Conservation (phyloP, 2,113 vertebrate species). For the Panthera tigris region DNA sequence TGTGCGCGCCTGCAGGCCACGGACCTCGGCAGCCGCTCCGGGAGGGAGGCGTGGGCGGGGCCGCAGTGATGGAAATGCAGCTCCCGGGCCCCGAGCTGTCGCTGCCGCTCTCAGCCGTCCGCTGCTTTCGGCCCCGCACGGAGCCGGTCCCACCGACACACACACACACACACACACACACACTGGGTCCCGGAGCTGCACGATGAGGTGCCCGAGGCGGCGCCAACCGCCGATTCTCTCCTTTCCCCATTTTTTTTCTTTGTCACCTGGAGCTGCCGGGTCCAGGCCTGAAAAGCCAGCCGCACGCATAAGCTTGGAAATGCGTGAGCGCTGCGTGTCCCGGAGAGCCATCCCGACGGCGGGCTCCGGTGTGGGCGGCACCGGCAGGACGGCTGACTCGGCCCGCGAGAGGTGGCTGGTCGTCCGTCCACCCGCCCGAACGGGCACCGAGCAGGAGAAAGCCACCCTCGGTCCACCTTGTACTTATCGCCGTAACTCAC, state of each 20-base stretch:
- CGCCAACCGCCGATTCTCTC: not conserved
- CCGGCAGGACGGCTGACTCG: not conserved
- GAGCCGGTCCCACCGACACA: not conserved
- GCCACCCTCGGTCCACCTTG: not conserved
- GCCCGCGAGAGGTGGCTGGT: not conserved
- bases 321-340: fast-evolving
- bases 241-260: not conserved
- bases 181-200: not conserved
- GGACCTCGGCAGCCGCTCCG: constrained; percentile 34
- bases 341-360: not conserved
- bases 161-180: not conserved
- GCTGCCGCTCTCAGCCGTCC: not conserved
- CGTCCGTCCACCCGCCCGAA: not conserved
- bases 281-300: not conserved
- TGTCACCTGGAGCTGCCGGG: not conserved
- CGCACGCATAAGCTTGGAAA: not conserved
- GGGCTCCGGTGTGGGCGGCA: not conserved
- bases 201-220: not conserved
- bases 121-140: fast-evolving
- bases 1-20: constrained; percentile 80
- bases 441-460: not conserved
- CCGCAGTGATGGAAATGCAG: not conserved
- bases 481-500: too few relatives aligned
- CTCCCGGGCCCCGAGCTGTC: not conserved
- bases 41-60: constrained; percentile 50